Evolutionary conservation across 2,797 vertebrate genomes (phyloP).

Genomic region (Danio tinwini): DNA sequence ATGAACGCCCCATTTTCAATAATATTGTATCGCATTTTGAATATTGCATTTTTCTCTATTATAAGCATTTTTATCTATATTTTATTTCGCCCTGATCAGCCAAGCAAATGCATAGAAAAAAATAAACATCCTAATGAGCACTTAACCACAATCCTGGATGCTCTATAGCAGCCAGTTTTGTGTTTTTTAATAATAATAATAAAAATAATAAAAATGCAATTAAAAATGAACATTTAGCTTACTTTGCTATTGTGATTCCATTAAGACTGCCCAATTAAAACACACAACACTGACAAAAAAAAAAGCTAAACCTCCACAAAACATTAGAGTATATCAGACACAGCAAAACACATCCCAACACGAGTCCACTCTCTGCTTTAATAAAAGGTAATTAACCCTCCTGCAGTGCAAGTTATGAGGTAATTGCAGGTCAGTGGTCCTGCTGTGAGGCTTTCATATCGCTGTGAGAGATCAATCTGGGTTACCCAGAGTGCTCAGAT

Average conservation of each 20-base stretch:
- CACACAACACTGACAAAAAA: no score
- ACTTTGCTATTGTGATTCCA: background rate
- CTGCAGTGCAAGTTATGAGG: conserved; percentile 33
- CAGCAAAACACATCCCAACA: conserved; percentile 17
- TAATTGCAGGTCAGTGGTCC: conserved; percentile 43
- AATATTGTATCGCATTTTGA: no score
- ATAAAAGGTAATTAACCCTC: conserved; percentile 49
- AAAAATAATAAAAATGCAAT: background rate
- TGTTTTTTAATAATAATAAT: no score
- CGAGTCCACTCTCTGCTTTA: conserved; percentile 5
- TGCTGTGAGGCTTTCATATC: conserved; percentile 33
- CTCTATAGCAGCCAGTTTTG: no score
- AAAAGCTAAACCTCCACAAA: no score
- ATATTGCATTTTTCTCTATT: no score
- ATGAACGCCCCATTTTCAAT: no score
- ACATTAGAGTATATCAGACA: background rate
- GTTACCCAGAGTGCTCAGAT: conserved; percentile 35
- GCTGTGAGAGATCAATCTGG: conserved; percentile 33
- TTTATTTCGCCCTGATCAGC: no score
- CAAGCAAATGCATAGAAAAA: no score
- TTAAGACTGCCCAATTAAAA: background rate
- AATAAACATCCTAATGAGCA: no score
- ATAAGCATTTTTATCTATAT: no score
- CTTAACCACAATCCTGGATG: no score
- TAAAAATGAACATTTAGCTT: background rate